Evolutionary conservation across 2,888 invertebrate species (phyloP).

Genomic region (Arge pagana): DNA sequence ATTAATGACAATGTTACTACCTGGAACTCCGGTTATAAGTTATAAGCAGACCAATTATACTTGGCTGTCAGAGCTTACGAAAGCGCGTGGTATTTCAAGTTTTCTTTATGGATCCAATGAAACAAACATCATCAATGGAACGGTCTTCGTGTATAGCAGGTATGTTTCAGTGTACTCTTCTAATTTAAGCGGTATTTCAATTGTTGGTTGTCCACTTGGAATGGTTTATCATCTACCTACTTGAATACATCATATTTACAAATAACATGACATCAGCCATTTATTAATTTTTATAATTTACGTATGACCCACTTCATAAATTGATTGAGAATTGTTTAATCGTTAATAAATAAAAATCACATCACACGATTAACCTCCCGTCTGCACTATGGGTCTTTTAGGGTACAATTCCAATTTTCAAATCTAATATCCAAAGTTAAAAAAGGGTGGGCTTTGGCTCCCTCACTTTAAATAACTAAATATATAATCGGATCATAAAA

Average conservation of each 20-base stretch:
- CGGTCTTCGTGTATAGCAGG: conserved; percentile 73
- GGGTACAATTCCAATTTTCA: too few relatives aligned
- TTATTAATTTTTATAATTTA: too few relatives aligned
- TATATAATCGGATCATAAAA: too few relatives aligned
- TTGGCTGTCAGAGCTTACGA: conserved; percentile 50
- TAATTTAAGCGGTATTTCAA: neutral
- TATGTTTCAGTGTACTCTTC: conserved; percentile 49
- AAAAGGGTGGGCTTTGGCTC: too few relatives aligned
- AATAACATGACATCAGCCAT: neutral
- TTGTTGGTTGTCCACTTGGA: neutral
- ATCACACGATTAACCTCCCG: too few relatives aligned
- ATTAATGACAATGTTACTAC: conserved; percentile 75
- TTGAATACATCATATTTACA: neutral
- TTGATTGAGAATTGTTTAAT: too few relatives aligned
- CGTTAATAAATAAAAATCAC: too few relatives aligned
- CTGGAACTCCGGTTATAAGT: conserved; percentile 72
- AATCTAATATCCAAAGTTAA: too few relatives aligned
- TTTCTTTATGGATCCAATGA: conserved; percentile 67
- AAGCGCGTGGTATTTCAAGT: conserved; percentile 62
- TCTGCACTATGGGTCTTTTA: too few relatives aligned
- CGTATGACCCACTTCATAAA: too few relatives aligned
- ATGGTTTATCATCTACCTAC: conserved; percentile 6
- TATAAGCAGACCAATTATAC: conserved; percentile 52
- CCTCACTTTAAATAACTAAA: too few relatives aligned
- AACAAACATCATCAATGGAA: conserved; percentile 53